Evolutionary conservation across 2,797 vertebrate species (phyloP).

Genomic region (Kryptolebias ocellatus): DNA sequence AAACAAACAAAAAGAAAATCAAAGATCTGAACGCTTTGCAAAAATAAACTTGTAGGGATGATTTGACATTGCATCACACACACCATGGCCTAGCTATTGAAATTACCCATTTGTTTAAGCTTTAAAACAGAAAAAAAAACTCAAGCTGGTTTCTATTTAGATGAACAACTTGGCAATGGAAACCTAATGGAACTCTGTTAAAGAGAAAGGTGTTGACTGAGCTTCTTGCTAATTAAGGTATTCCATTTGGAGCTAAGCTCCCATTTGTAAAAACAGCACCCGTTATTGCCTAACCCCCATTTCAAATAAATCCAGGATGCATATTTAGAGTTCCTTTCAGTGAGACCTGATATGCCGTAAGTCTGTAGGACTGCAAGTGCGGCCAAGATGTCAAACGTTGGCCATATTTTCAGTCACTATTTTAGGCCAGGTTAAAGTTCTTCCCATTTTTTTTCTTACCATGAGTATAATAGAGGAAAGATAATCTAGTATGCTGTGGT

Average conservation of each 20-base stretch:
- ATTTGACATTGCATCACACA: slow-evolving; percentile 45
- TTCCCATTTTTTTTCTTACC: slow-evolving; percentile 33
- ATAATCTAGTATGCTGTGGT: slow-evolving; percentile 30
- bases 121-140: slow-evolving; percentile 36
- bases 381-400: slow-evolving; percentile 50
- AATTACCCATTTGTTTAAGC: slow-evolving; percentile 36
- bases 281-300: slow-evolving; percentile 38
- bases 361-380: slow-evolving; percentile 32
- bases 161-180: slow-evolving; percentile 41
- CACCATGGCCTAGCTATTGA: slow-evolving; percentile 28
- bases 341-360: slow-evolving; percentile 56
- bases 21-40: slow-evolving; percentile 18
- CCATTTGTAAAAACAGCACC: slow-evolving; percentile 57
- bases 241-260: slow-evolving; percentile 54
- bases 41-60: slow-evolving; percentile 37
- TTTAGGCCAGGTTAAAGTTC: slow-evolving; percentile 53
- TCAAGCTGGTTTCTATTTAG: slow-evolving; percentile 35
- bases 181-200: slow-evolving; percentile 34
- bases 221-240: slow-evolving; percentile 66
- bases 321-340: slow-evolving; percentile 61
- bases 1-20: slow-evolving; percentile 15
- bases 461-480: slow-evolving; percentile 35
- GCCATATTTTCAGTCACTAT: slow-evolving; percentile 43
- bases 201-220: slow-evolving; percentile 67
- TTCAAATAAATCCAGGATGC: slow-evolving; percentile 55